Conservation (phyloP, 2,113 vertebrate species). For the Rhodinocichla rosea region DNA sequence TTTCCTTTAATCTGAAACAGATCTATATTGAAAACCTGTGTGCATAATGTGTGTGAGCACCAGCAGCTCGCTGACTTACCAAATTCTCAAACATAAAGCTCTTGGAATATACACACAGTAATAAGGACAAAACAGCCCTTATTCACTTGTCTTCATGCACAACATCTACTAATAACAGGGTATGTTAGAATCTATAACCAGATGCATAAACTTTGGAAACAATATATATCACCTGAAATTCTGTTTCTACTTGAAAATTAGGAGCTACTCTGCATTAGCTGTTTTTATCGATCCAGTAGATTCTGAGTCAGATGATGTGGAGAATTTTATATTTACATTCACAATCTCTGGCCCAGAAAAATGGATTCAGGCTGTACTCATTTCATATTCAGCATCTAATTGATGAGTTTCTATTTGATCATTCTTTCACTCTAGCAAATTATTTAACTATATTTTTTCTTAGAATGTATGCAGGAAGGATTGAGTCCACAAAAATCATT, state of each 20-base stretch:
- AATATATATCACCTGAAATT: neutral
- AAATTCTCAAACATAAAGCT: neutral
- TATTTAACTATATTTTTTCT: neutral
- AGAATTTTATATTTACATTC: neutral
- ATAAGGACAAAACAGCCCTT: neutral
- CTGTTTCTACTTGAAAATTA: neutral
- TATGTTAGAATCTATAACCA: neutral
- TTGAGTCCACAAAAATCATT: neutral
- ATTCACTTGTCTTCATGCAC: neutral
- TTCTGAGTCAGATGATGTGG: neutral
- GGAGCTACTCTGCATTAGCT: neutral
- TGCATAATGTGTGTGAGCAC: neutral
- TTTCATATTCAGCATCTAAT: neutral
- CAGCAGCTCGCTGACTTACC: neutral
- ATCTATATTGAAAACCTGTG: neutral
- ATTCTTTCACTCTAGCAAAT: neutral
- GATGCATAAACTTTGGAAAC: neutral
- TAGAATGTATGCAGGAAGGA: neutral
- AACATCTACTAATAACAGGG: neutral
- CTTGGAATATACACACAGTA: neutral
- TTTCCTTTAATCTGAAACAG: neutral
- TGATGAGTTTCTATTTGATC: neutral
- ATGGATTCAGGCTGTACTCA: neutral
- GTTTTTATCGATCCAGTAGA: neutral
- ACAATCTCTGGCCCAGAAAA: neutral